phyloP scores from a whole-genome alignment of 2,113 vertebrate species.

The Scopus umbretta region DNA sequence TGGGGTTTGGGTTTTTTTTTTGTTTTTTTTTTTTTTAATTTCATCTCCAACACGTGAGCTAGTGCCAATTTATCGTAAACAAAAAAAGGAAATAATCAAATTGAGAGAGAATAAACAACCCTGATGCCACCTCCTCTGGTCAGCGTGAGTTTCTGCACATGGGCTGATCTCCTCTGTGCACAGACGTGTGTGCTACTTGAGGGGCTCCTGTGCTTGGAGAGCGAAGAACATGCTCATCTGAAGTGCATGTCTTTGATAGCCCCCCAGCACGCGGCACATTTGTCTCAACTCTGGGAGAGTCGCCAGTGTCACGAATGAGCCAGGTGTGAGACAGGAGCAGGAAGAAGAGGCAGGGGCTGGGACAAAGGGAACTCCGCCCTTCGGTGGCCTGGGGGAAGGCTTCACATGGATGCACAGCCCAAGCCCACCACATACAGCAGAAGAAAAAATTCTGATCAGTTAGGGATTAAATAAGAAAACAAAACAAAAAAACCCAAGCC shows the following conservation, averaged over 20 bases:
- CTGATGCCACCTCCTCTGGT: not conserved
- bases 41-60: slow-evolving; percentile 39
- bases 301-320: accelerated
- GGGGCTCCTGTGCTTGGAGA: not conserved
- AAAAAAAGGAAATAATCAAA: slow-evolving; percentile 51
- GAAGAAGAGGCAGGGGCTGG: not conserved
- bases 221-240: not conserved
- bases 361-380: not conserved
- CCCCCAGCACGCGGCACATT: not conserved
- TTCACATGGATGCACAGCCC: not conserved
- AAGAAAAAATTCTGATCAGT: not conserved
- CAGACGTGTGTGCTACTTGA: not conserved
- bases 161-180: not conserved
- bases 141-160: not conserved
- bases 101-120: not conserved
- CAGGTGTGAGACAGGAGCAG: accelerated
- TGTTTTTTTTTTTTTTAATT: not conserved
- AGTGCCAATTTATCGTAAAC: slow-evolving; percentile 52
- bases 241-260: too few species aligned
- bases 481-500: not conserved
- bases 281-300: accelerated
- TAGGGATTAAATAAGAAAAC: not conserved
- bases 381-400: not conserved
- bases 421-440: accelerated
- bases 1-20: not conserved